phyloP scores from a whole-genome alignment of 2,113 vertebrate species.

The Amblyopsis rosae region DNA sequence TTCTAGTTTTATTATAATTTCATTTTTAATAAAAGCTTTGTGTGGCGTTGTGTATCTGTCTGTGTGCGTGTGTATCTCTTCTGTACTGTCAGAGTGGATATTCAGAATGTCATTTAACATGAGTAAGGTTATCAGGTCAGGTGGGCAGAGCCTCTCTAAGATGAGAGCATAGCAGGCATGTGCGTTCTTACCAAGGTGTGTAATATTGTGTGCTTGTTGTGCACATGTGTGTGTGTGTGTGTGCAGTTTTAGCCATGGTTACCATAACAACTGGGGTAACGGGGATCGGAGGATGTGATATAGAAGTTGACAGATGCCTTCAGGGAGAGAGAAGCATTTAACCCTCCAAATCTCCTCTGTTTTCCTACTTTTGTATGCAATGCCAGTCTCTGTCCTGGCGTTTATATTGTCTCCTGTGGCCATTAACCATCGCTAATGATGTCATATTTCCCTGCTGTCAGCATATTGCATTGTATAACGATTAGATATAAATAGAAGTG shows the following conservation, averaged over 20 bases:
- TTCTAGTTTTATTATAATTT: too few species aligned
- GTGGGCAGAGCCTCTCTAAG: slow-evolving; percentile 6
- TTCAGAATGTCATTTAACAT: slow-evolving; percentile 6
- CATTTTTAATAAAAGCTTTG: too few species aligned
- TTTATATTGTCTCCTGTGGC: neutral
- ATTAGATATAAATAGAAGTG: too few species aligned
- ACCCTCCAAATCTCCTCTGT: slow-evolving; percentile 27
- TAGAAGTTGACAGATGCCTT: slow-evolving; percentile 37
- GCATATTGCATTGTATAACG: too few species aligned
- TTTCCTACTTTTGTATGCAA: neutral
- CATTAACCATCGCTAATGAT: neutral
- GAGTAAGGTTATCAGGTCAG: slow-evolving; percentile 19
- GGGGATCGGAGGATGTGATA: slow-evolving; percentile 24
- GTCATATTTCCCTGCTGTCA: neutral
- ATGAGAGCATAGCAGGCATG: neutral
- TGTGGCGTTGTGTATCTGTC: neutral
- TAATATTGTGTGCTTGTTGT: neutral
- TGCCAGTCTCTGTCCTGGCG: neutral
- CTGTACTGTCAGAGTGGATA: slow-evolving; percentile 25
- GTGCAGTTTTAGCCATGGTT: slow-evolving; percentile 22
- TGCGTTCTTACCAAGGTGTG: slow-evolving; percentile 6
- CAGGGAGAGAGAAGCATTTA: slow-evolving; percentile 34
- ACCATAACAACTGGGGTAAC: slow-evolving; percentile 57
- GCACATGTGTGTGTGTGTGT: neutral
- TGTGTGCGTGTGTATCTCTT: slow-evolving; percentile 23